Conservation (phyloP, 2,888 invertebrate genomes). For the Sepioteuthis lessoniana region DNA sequence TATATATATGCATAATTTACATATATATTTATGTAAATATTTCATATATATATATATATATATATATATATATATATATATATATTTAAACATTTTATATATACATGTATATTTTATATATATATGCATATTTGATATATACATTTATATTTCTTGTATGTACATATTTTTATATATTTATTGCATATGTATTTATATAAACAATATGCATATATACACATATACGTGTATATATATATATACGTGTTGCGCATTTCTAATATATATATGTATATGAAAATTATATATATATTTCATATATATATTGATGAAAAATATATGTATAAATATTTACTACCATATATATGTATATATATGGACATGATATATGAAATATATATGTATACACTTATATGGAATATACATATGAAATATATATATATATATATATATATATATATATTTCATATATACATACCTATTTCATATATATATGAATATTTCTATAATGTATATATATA, state of each 20-base stretch:
- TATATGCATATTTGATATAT: constrained; percentile 43
- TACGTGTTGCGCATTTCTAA: no score
- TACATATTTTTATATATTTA: not conserved
- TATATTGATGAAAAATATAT: constrained; percentile 38
- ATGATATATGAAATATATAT: not conserved
- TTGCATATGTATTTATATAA: no score
- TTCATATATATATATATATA: not conserved
- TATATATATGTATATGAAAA: no score
- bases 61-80: constrained; percentile 40
- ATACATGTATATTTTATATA: not conserved
- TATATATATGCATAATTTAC: not conserved
- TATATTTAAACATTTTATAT: constrained; percentile 35
- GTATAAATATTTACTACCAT: not conserved
- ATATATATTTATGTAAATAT: constrained; percentile 24
- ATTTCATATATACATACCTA: not conserved
- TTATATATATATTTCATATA: constrained; percentile 40
- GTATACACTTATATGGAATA: not conserved
- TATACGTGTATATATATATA: constrained; percentile 24
- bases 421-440: not conserved
- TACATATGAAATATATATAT: constrained; percentile 39
- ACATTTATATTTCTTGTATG: not conserved
- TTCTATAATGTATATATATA: not conserved
- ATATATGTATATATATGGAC: not conserved
- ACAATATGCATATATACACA: no score
- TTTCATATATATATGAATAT: not conserved